A percentile compares a stretch with the other conserved stretches of the same genome.
These are phyloP conservation scores for Colletes latitarsis DNA, from an alignment of 1,140 invertebrate species.

Conservation along the genomic window DNA sequence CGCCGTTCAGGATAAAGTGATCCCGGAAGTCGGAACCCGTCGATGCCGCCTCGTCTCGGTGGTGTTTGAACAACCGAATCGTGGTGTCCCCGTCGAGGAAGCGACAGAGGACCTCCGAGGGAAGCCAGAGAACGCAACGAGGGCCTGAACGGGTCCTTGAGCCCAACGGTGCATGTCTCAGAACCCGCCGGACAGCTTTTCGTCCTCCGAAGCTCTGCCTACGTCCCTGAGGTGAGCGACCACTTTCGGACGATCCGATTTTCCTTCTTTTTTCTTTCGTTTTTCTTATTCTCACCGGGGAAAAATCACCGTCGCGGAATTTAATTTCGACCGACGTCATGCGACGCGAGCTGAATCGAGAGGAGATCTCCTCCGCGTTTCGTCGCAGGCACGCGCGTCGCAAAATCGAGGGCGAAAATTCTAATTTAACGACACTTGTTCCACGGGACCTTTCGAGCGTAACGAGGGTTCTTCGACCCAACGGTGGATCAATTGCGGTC, in stretches of 20 bases:
- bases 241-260: too few species aligned
- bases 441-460: neutral
- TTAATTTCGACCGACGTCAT: too few species aligned
- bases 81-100: neutral
- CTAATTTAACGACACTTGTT: neutral
- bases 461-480: neutral
- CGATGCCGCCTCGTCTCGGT: constrained; percentile 35
- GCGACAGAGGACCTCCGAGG: neutral
- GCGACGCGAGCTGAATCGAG: too few species aligned
- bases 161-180: constrained; percentile 66
- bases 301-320: too few species aligned
- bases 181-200: constrained; percentile 56
- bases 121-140: constrained; percentile 32
- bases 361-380: too few species aligned
- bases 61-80: constrained; percentile 11
- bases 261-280: too few species aligned
- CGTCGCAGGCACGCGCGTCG: too few species aligned
- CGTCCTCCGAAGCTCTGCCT: constrained; percentile 62
- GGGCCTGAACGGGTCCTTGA: constrained; percentile 65
- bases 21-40: constrained; percentile 9
- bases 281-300: too few species aligned
- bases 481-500: neutral
- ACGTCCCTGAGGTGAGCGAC: constrained; percentile 65
- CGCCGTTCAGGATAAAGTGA: neutral
- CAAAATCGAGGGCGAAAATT: neutral